Base-by-base conservation (phyloP, 30 jellyfish, hydroid and myxozoan genomes). In the Aurelia sp. region DNA sequence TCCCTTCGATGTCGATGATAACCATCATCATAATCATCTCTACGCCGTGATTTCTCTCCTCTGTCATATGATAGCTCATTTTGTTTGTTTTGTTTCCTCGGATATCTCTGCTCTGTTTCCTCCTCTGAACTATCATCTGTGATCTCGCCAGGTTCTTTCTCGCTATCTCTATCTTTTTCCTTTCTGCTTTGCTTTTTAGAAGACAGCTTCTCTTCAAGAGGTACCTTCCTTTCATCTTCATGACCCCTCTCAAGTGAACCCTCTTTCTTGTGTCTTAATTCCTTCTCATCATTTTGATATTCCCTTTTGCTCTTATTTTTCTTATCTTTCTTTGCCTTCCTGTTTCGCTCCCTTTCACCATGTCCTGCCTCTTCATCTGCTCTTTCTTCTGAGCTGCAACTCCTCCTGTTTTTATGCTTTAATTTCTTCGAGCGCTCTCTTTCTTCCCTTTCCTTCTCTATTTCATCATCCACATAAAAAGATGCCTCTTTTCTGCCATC, bases 141-240 rank as follows among this genome's bases (percentile, higher is more conserved):
- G 16, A 84, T 16, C 65, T 84, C 93, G 18, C 93, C 93, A 7
- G 93, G 66, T 44, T 84, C 93, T 63, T 84, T 84, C 15, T 84
- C 93, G 23, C 87, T 84, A 3, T 84, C 93, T 31, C 11, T 21
- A 0, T 66, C 47, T 37, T 58, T 77, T 31, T 74, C 60, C 18
- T 37, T 58, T 9, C 59, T 72, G 48, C 76, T 66, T 19, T 68
- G 23, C 4, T 52, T 62, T 55, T 35, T 73, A 16, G 21, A 41
- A 16, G 71, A 13, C 27, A 16, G 2, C 1, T 15, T 52, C 17
- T 73, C 84, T 20, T 44, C 71, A 9, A 51, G 23, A 12, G 15
- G 35, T 0, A 35, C 17, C 20, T 59, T 22, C 64, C 62, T 76
- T 44, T 33, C 50, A 20, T 13, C 81, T 21, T 52, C 62, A 13